Conservation (phyloP, 2,113 vertebrate species). For the Tachuris rubrigastra region DNA sequence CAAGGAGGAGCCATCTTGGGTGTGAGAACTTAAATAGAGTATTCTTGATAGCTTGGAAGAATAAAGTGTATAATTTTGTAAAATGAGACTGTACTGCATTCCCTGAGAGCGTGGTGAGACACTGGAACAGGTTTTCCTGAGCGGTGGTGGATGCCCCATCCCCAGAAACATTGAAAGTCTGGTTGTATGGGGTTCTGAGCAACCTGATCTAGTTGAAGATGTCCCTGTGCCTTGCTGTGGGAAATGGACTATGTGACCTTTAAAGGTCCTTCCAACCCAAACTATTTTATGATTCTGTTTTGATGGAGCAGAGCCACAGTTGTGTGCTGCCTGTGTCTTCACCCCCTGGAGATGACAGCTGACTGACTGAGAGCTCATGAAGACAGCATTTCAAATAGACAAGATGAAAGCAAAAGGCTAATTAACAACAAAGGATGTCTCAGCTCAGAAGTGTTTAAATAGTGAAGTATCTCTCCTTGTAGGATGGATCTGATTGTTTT, state of each 20-base stretch:
- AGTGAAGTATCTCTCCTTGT: not conserved
- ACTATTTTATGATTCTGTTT: not conserved
- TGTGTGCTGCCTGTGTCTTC: not conserved
- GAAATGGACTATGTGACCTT: not conserved
- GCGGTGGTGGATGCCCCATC: not conserved
- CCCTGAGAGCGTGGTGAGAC: not conserved
- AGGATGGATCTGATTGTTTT: not conserved
- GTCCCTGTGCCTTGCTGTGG: not conserved
- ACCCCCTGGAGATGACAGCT: not conserved
- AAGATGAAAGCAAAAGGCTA: conserved; percentile 12
- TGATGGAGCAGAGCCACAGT: not conserved
- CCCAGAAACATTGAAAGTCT: not conserved
- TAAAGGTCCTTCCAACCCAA: not conserved
- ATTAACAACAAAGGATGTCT: not conserved
- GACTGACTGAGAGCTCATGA: not conserved
- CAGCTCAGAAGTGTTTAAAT: not conserved
- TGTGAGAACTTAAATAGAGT: not conserved
- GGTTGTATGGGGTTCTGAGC: not conserved
- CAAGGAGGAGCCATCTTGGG: not conserved
- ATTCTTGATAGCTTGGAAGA: not conserved
- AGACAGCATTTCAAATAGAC: not conserved
- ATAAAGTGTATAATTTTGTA: not conserved
- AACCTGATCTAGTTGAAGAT: not conserved
- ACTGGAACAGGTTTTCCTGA: not conserved
- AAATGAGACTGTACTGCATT: not conserved